Evolutionary conservation across 2,888 invertebrate genomes (phyloP).

Genomic region (Caenorhabditis panamensis): DNA sequence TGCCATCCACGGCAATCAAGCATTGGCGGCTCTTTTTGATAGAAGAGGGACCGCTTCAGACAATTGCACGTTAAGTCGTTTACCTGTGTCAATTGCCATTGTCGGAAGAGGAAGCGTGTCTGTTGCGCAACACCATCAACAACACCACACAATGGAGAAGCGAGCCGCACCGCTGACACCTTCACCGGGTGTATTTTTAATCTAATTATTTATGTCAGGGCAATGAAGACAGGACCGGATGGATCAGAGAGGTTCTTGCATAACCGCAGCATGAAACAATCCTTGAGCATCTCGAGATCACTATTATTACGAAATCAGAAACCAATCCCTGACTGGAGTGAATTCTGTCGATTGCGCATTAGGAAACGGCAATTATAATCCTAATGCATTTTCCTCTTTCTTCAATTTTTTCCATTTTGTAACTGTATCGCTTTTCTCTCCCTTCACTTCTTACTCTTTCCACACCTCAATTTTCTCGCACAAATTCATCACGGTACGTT

Average conservation of each 20-base stretch:
- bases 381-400: conserved; percentile 48
- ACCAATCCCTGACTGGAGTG: background rate
- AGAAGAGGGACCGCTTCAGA: conserved; percentile 34
- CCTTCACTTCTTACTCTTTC: conserved; percentile 11
- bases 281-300: background rate
- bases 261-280: background rate
- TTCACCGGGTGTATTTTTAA: conserved; percentile 26
- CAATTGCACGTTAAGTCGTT: conserved; percentile 50
- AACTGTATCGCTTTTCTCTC: conserved; percentile 43
- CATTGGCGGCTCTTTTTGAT: conserved; percentile 43
- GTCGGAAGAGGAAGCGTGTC: conserved; percentile 36
- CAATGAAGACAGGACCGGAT: conserved; percentile 9
- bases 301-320: conserved; percentile 11
- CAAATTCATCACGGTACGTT: conserved; percentile 52
- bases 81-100: conserved; percentile 65
- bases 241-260: background rate
- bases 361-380: conserved; percentile 27
- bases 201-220: conserved; percentile 38
- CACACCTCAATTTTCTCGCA: conserved; percentile 12
- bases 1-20: conserved; percentile 32
- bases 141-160: conserved; percentile 36
- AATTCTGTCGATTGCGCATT: background rate
- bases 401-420: conserved; percentile 21
- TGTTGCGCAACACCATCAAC: conserved; percentile 53
- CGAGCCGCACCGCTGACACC: conserved; percentile 31